Evolutionary conservation across 2,797 vertebrate genomes (phyloP).

Genomic region (Acanthornis magna): DNA sequence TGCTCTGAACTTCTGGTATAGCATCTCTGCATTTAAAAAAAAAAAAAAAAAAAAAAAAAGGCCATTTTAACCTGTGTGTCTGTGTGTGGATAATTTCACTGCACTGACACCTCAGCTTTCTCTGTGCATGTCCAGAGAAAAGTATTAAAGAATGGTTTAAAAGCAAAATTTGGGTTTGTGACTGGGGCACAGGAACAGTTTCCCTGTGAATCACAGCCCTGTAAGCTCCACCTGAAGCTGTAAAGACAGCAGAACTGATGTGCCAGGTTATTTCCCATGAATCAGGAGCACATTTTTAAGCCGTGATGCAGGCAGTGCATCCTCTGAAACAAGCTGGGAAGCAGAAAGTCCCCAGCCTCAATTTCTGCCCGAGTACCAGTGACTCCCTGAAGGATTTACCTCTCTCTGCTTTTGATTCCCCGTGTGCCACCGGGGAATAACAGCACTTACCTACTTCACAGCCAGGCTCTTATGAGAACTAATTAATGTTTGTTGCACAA

Average conservation of each 20-base stretch:
- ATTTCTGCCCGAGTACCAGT: background rate
- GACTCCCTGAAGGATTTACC: background rate
- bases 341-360: background rate
- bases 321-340: background rate
- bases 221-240: background rate
- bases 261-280: background rate
- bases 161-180: background rate
- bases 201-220: background rate
- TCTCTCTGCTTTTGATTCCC: slow-evolving; percentile 11
- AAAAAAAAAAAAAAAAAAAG: background rate
- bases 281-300: background rate
- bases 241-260: accelerated
- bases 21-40: background rate
- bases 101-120: background rate
- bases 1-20: background rate
- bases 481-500: slow-evolving; percentile 65
- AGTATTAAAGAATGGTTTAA: background rate
- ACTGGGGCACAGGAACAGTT: background rate
- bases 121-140: accelerated
- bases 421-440: background rate
- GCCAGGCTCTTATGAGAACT: slow-evolving; percentile 48
- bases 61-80: background rate
- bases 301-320: background rate
- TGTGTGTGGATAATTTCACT: accelerated
- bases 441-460: slow-evolving; percentile 48